Conservation (phyloP, 1,140 invertebrate species). For the Lasioglossum baleicum region DNA sequence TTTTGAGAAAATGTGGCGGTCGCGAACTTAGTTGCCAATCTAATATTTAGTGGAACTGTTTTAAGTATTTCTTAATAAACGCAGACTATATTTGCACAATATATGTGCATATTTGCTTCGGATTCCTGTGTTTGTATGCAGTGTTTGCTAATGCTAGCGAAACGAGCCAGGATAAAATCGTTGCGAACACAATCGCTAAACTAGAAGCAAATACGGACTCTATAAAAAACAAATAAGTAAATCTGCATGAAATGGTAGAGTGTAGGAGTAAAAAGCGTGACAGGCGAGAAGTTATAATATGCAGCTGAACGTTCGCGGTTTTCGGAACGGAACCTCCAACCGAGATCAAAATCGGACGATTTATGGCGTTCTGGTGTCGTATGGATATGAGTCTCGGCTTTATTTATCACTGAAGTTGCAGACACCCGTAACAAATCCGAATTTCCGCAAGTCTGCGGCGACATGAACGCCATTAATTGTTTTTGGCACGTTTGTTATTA, state of each 20-base stretch:
- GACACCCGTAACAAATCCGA: not conserved
- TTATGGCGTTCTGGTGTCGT: slow-evolving; percentile 17
- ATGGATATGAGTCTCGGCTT: not conserved
- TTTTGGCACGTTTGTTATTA: no score
- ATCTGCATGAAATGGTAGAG: not conserved
- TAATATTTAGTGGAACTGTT: no score
- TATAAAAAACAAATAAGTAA: not conserved
- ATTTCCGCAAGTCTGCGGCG: not conserved
- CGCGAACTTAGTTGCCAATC: no score
- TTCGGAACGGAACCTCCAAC: not conserved
- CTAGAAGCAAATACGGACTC: not conserved
- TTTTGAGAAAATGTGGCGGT: no score
- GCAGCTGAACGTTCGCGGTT: not conserved
- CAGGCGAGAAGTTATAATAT: not conserved
- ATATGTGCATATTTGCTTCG: no score
- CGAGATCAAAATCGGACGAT: slow-evolving; percentile 23
- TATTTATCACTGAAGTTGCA: slow-evolving; percentile 14
- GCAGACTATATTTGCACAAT: no score
- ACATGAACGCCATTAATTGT: not conserved
- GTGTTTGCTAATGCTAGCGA: not conserved
- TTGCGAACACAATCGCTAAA: not conserved
- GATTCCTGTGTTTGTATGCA: no score
- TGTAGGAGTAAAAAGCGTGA: not conserved
- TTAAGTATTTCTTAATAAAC: no score
- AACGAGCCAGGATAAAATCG: not conserved